These are phyloP conservation scores for Triplophysa rosa DNA, from an alignment of 2,113 vertebrate genomes.

Conservation along the genomic window DNA sequence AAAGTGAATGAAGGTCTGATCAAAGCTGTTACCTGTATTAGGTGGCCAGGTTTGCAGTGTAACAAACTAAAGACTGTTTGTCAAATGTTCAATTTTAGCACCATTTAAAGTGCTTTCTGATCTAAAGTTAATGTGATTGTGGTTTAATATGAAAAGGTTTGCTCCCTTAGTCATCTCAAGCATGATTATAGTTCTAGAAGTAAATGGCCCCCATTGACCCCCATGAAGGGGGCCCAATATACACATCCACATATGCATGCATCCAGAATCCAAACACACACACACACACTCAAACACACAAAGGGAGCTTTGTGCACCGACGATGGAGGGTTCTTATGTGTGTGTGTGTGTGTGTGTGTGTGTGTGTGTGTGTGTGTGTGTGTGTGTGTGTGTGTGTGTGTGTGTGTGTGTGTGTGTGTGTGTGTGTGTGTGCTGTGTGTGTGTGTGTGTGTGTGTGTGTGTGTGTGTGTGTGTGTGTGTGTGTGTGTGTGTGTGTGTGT, in stretches of 20 bases:
- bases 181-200: constrained; percentile 45
- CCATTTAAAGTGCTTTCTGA: constrained; percentile 14
- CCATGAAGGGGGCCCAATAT: constrained; percentile 63
- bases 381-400: constrained; percentile 32
- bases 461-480: too few species aligned
- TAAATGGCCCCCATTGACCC: constrained; percentile 53
- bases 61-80: background rate
- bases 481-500: too few species aligned
- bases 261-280: constrained; percentile 62
- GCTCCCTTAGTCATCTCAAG: constrained; percentile 57
- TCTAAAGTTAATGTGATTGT: constrained; percentile 58
- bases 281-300: constrained; percentile 39
- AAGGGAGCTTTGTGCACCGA: constrained; percentile 51
- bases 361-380: constrained; percentile 29
- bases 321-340: constrained; percentile 18
- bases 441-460: too few species aligned
- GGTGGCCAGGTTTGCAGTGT: background rate
- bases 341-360: constrained; percentile 30
- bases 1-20: constrained; percentile 42
- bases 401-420: constrained; percentile 30
- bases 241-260: constrained; percentile 67
- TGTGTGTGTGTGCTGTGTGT: constrained; percentile 33
- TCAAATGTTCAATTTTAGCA: too few species aligned
- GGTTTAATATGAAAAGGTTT: constrained; percentile 57
- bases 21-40: constrained; percentile 34